phyloP scores from a whole-genome alignment of 2,797 vertebrate genomes.

The Pipistrellus pygmaeus region DNA sequence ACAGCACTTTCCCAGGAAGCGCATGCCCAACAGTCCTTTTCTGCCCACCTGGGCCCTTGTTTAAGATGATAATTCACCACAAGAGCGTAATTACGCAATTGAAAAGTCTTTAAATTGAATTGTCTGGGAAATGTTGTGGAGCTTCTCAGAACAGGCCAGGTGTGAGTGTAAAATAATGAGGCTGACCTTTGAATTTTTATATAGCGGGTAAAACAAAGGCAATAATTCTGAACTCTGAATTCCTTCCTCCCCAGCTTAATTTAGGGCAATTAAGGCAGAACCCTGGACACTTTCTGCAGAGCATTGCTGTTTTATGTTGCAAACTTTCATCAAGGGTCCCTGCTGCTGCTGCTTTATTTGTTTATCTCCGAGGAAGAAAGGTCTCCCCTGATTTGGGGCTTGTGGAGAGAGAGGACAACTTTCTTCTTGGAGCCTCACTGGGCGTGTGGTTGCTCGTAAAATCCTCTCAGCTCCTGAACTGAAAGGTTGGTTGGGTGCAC shows the following conservation, averaged over 20 bases:
- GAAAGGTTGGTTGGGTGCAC: not conserved
- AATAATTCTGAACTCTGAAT: conserved; percentile 49
- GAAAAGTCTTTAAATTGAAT: conserved; percentile 69
- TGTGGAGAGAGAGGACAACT: not conserved
- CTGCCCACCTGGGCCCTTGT: conserved; percentile 22
- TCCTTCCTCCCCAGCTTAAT: not conserved
- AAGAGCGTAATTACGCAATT: conserved; percentile 67
- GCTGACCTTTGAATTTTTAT: conserved; percentile 48
- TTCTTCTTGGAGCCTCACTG: not conserved
- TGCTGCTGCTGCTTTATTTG: not conserved
- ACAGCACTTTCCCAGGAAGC: conserved; percentile 3
- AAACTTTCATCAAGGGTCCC: not conserved
- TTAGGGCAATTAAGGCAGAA: conserved; percentile 17
- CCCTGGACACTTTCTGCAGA: not conserved
- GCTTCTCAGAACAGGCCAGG: conserved; percentile 63
- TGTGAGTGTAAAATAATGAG: conserved; percentile 57
- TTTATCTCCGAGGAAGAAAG: conserved; percentile 9
- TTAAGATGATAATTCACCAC: conserved; percentile 65
- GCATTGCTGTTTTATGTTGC: not conserved
- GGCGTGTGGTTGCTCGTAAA: not conserved
- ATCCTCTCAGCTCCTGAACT: not conserved
- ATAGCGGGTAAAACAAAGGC: conserved; percentile 48
- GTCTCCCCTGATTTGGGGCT: not conserved
- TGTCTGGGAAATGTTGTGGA: conserved; percentile 47
- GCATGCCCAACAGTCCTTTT: not conserved